Evolutionary conservation across 2,113 vertebrate genomes (phyloP).

Genomic region (Takifugu bimaculatus): DNA sequence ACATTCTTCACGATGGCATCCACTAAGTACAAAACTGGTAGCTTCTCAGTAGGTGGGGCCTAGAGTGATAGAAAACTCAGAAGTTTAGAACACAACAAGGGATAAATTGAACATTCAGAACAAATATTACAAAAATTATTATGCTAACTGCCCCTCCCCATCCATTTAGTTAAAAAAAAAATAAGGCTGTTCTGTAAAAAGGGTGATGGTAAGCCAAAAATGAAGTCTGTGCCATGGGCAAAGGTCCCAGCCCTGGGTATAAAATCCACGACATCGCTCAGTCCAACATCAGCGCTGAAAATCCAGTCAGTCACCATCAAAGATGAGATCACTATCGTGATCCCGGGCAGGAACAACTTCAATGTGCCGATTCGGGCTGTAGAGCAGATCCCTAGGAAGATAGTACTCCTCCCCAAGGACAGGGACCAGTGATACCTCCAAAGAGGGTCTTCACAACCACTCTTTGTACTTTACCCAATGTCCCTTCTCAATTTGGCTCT

Average conservation of each 20-base stretch:
- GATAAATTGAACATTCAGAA: slow-evolving; percentile 68
- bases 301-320: no score
- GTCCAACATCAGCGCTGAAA: no score
- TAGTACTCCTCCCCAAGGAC: background rate
- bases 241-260: no score
- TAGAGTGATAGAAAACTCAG: slow-evolving; percentile 97
- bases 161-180: background rate
- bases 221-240: no score
- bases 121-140: slow-evolving; percentile 29
- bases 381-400: background rate
- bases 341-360: background rate
- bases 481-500: background rate
- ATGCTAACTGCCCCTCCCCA: background rate
- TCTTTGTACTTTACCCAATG: slow-evolving; percentile 68
- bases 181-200: no score
- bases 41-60: slow-evolving; percentile 94
- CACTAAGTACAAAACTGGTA: slow-evolving; percentile 99
- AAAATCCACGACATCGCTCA: no score
- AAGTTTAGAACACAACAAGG: slow-evolving; percentile 93
- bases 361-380: background rate
- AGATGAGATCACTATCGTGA: background rate
- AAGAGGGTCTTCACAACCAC: slow-evolving; percentile 41
- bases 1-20: slow-evolving; percentile 99
- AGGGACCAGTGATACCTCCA: slow-evolving; percentile 2
- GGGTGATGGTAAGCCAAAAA: no score